These are phyloP conservation scores for Argentina silus DNA, from an alignment of 2,797 vertebrate species.

Conservation along the genomic window DNA sequence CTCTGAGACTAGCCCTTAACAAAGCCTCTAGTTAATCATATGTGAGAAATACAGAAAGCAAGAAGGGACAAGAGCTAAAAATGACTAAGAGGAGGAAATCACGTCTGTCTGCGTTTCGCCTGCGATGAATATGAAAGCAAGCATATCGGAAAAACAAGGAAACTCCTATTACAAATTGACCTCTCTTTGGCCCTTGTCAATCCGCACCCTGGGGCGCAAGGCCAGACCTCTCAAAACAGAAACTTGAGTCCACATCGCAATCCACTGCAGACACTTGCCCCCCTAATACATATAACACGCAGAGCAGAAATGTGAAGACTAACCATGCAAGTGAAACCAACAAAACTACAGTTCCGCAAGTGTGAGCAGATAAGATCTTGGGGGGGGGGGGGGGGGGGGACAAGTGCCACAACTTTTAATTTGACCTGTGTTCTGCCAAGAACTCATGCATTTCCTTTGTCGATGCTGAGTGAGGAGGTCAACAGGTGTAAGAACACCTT, in stretches of 20 bases:
- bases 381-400: slow-evolving; percentile 13
- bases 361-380: slow-evolving; percentile 26
- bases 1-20: slow-evolving; percentile 29
- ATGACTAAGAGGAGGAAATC: slow-evolving; percentile 58
- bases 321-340: slow-evolving; percentile 14
- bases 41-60: slow-evolving; percentile 43
- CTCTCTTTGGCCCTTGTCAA: slow-evolving; percentile 68
- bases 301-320: slow-evolving; percentile 15
- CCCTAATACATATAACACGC: slow-evolving; percentile 24
- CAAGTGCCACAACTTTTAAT: slow-evolving; percentile 23
- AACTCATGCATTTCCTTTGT: slow-evolving; percentile 28
- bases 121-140: slow-evolving; percentile 41
- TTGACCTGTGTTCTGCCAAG: slow-evolving; percentile 25
- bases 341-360: slow-evolving; percentile 9
- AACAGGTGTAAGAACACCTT: slow-evolving; percentile 41
- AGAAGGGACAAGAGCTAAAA: slow-evolving; percentile 49
- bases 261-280: slow-evolving; percentile 33
- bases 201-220: slow-evolving; percentile 45
- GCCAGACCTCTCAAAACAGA: slow-evolving; percentile 48
- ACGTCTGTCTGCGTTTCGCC: slow-evolving; percentile 49
- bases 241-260: slow-evolving; percentile 48
- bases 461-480: slow-evolving; percentile 37
- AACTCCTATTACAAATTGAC: slow-evolving; percentile 61
- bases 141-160: slow-evolving; percentile 56
- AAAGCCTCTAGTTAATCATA: slow-evolving; percentile 52